Base-by-base conservation (phyloP, 2,888 invertebrate genomes). In the Amblyjoppa fuscipennis region DNA sequence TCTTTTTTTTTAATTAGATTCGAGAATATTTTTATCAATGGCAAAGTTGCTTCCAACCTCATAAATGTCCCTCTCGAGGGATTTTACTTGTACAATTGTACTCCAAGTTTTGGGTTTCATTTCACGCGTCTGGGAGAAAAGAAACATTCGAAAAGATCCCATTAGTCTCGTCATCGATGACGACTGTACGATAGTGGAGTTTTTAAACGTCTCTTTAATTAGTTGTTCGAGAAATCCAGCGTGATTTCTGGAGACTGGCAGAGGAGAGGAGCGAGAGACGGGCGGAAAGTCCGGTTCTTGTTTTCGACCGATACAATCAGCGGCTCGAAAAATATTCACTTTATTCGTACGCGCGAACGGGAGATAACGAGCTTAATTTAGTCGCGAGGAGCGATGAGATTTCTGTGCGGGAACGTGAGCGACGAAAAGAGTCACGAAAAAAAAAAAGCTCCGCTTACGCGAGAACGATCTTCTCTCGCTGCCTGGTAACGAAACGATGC, bases 401-500 rank as follows among this genome's bases (percentile, higher is more conserved):
- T 56, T 59, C 13, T 20, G 16, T 25, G 20, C 13, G 20, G n/a
- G 11, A 59, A 41, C 73, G 59, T 28, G 38, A 51, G 16, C 25
- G 38, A n/a, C 3, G 16, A 31, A 68, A 45, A 77, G 59, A 61
- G 59, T 16, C 2, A 7, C 41, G 41, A 59, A 59, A 53, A 45
- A 68, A 69, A 28, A 69, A 49, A 70, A 6, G 61, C 31, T 28
- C 31, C 31, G 28, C 31, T 28, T 13, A 28, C 28, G 56, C 45
- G 34, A 71, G 64, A 53, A 53, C 20, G 71, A 66, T 53, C n/a
- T 59, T 61, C 31, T 34, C 20, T 20, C 38, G 38, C 45, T 5
- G 49, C 61, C 38, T 49, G 77, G 61, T 41, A 78, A 70, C 78
- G 66, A 81, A 82, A 76, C 41, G 86, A 87, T 88, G 86, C 88